Base-by-base conservation (phyloP, 2,888 invertebrate species). In the Teleogryllus oceanicus region DNA sequence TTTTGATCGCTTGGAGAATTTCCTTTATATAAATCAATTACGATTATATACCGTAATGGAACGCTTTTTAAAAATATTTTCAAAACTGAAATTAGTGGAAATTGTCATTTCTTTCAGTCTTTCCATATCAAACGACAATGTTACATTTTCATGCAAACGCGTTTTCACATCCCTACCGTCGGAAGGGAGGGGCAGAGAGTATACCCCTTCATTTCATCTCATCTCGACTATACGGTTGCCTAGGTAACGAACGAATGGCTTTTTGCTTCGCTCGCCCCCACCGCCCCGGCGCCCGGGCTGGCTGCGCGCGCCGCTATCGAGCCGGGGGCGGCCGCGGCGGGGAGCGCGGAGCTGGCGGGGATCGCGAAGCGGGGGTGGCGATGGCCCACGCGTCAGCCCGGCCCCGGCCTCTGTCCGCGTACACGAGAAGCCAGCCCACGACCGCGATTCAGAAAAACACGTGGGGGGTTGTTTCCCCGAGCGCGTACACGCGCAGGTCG, bases 241-340 rank as follows among this genome's bases (percentile, higher is more conserved):
- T 21, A n/a, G 79, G 76, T 76, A 79, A 79, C 79, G 79, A 24
- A 79, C 79, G 76, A 24, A 37, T 76, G 50, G 76, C 79, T 79
- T 79, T 79, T 79, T 79, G 76, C 76, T 49, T 78, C 74, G 74
- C 74, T 62, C 74, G 49, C 62, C 75, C 20, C 62, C 78, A 12
- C 74, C 78, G 20, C 75, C 21, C 76, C 24, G 76, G 21, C 21
- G 76, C 76, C 76, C 76, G 21, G 16, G 20, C 76, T 24, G 82
- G 84, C 84, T 84, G 83, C 62, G 83, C 84, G 84, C 85, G 85
- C 85, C 85, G 84, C 85, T 88, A 87, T 86, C 88, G 88, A 88
- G 88, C 88, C 89, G 88, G 87, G 88, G 88, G 62, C 16, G 62
- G 62, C 13, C 1, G 62, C 16, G 62, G 62, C 16, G n/a, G n/a